Percentiles rank a stretch among this genome's conserved stretches.
Conservation (phyloP, 1,140 invertebrate genomes). For the Carposina sasakii region DNA sequence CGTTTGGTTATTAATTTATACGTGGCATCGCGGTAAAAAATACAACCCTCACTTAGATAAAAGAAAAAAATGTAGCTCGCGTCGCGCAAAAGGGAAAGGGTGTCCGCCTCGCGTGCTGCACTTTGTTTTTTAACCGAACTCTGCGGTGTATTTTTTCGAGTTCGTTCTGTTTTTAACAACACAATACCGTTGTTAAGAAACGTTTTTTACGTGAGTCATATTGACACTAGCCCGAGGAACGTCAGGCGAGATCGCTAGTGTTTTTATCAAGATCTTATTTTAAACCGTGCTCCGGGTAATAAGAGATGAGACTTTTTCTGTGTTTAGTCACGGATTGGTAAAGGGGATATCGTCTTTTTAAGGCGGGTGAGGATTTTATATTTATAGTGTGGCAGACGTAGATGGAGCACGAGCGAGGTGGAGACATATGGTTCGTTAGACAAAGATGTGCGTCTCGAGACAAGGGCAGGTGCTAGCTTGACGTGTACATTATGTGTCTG, state of each 20-base stretch:
- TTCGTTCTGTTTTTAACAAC: conserved; percentile 68
- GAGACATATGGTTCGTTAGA: conserved; percentile 47
- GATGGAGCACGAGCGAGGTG: conserved; percentile 27
- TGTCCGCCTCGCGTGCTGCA: conserved; percentile 67
- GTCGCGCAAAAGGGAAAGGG: conserved; percentile 69
- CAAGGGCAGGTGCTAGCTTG: conserved; percentile 30
- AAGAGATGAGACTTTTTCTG: conserved; percentile 45
- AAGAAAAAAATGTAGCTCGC: conserved; percentile 64
- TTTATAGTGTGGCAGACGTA: conserved; percentile 23
- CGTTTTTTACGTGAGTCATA: conserved; percentile 66
- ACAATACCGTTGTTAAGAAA: conserved; percentile 63
- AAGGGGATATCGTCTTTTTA: conserved; percentile 42
- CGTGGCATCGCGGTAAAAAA: conserved; percentile 64
- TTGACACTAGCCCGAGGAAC: conserved; percentile 44
- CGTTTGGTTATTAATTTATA: conserved; percentile 72
- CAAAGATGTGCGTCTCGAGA: conserved; percentile 28
- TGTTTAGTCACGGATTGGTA: conserved; percentile 58
- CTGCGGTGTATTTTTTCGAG: conserved; percentile 65
- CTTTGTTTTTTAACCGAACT: conserved; percentile 64
- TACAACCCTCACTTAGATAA: conserved; percentile 59
- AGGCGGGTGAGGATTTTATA: conserved; percentile 22
- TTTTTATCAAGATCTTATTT: conserved; percentile 52
- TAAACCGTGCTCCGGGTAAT: conserved; percentile 46
- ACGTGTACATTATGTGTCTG: conserved; percentile 13
- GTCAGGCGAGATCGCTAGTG: conserved; percentile 42